Conservation (phyloP, 2,888 invertebrate genomes). For the Clitarchus hookeri region DNA sequence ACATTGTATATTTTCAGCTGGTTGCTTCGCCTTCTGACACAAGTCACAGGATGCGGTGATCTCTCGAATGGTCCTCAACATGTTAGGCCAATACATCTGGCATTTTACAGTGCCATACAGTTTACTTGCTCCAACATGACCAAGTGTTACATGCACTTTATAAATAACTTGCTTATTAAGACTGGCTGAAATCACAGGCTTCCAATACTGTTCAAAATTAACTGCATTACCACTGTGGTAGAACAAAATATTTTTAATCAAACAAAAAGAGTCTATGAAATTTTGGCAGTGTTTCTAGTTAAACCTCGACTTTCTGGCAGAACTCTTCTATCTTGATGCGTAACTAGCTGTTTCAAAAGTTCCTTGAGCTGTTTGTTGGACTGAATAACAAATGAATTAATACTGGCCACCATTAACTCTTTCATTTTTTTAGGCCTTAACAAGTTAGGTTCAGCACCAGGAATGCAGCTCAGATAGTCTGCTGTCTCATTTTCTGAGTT, state of each 20-base stretch:
- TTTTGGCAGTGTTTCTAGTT: too few species aligned
- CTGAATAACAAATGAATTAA: too few species aligned
- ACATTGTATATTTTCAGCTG: not conserved
- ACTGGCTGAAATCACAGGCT: not conserved
- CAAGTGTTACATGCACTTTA: not conserved
- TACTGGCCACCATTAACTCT: too few species aligned
- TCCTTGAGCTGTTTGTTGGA: too few species aligned
- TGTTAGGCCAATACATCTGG: not conserved
- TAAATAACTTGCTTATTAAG: not conserved
- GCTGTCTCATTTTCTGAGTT: too few species aligned
- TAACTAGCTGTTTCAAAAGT: too few species aligned
- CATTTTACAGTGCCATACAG: not conserved
- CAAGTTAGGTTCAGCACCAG: too few species aligned
- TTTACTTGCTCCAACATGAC: not conserved
- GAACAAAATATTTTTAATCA: not conserved
- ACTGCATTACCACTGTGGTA: accelerated
- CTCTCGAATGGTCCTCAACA: not conserved
- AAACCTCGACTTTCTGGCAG: too few species aligned
- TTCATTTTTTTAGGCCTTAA: too few species aligned
- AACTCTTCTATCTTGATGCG: too few species aligned
- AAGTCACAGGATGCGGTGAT: not conserved
- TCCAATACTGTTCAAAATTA: not conserved
- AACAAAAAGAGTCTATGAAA: too few species aligned
- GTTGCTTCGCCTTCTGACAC: not conserved
- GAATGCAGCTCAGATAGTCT: too few species aligned